A percentile compares a stretch with the other conserved stretches of the same genome.
Evolutionary conservation across 1,140 invertebrate genomes (phyloP).

Genomic region (Drosophila pseudoobscura): DNA sequence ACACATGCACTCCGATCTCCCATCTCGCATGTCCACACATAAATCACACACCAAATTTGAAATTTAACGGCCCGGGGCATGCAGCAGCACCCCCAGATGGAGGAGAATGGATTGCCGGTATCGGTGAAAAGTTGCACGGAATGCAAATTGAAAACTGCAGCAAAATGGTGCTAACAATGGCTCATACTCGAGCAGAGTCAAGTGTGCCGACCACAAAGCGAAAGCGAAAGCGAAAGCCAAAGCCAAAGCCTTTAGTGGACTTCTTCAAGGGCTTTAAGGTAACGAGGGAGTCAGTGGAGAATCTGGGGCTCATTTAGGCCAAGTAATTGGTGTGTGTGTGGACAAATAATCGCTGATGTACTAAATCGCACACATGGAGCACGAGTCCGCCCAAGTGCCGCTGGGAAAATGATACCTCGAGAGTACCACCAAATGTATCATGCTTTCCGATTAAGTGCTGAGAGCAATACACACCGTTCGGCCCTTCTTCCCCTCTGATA

Average conservation of each 20-base stretch:
- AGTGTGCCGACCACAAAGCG: constrained; percentile 49
- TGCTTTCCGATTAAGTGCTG: too few relatives aligned
- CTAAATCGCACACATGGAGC: too few relatives aligned
- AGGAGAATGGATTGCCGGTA: neutral
- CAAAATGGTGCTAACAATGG: constrained; percentile 32
- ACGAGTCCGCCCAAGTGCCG: too few relatives aligned
- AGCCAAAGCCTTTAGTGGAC: neutral
- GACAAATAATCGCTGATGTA: too few relatives aligned
- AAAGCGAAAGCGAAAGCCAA: neutral
- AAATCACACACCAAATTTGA: constrained; percentile 50
- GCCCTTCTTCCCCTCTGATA: neutral
- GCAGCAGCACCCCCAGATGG: neutral
- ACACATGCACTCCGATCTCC: constrained; percentile 51
- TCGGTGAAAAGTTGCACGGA: constrained; percentile 21
- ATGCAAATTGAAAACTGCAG: constrained; percentile 46
- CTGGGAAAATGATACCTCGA: too few relatives aligned
- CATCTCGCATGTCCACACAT: constrained; percentile 22
- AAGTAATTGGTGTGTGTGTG: too few relatives aligned
- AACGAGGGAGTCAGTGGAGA: too few relatives aligned
- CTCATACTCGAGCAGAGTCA: neutral
- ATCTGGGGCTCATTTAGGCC: neutral
- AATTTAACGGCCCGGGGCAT: constrained; percentile 59
- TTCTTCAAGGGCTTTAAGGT: neutral
- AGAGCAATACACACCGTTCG: too few relatives aligned
- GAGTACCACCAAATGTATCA: too few relatives aligned